These are phyloP conservation scores for Zootoca vivipara DNA, from an alignment of 2,113 vertebrate genomes.

Conservation along the genomic window DNA sequence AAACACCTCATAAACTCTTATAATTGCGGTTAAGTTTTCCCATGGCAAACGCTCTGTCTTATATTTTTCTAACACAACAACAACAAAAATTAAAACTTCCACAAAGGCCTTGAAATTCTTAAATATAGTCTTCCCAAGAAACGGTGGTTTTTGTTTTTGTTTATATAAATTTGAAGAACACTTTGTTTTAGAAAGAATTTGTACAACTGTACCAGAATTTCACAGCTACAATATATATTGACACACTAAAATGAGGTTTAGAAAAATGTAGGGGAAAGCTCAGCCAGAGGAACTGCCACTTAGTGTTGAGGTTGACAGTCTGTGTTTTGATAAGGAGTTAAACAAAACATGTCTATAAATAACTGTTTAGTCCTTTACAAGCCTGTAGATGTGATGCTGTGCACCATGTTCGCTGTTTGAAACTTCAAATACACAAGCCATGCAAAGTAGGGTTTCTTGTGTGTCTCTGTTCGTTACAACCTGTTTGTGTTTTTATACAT, in stretches of 20 bases:
- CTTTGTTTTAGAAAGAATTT: constrained; percentile 84
- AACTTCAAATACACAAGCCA: constrained; percentile 99
- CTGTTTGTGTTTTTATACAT: constrained; percentile 65
- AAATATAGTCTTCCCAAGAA: constrained; percentile 76
- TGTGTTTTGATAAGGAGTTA: constrained; percentile 78
- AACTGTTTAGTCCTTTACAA: constrained; percentile 95
- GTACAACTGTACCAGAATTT: constrained; percentile 96
- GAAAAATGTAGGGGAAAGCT: constrained; percentile 85
- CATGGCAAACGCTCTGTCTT: constrained; percentile 78
- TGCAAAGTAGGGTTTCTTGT: constrained; percentile 98
- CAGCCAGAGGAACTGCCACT: constrained; percentile 93
- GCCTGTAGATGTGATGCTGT: constrained; percentile 99
- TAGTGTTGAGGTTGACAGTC: constrained; percentile 92
- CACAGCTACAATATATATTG: constrained; percentile 94
- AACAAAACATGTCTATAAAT: constrained; percentile 80
- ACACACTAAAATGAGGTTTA: constrained; percentile 86
- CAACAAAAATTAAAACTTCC: constrained; percentile 74
- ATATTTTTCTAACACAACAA: constrained; percentile 73
- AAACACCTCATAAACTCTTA: constrained; percentile 75
- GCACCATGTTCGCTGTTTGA: constrained; percentile 99
- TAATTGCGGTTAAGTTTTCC: constrained; percentile 76
- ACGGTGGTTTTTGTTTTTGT: constrained; percentile 55
- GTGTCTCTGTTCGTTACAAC: constrained; percentile 99
- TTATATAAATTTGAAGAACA: constrained; percentile 78
- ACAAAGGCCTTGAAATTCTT: constrained; percentile 68